Conservation (phyloP, 2,797 vertebrate genomes). For the Muscicapa striata region DNA sequence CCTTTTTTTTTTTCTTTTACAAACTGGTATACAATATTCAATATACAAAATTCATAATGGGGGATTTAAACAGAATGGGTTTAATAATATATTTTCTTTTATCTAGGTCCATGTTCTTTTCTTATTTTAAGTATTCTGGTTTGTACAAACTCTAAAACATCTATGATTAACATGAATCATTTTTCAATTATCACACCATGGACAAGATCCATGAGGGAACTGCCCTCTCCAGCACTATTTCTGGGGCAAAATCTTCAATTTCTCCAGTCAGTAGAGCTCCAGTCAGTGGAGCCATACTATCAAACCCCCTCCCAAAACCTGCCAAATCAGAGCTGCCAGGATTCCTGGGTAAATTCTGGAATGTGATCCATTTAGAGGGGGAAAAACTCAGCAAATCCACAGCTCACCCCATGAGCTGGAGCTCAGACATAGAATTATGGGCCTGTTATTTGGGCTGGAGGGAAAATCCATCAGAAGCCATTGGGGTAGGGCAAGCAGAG, state of each 20-base stretch:
- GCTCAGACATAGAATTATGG: background rate
- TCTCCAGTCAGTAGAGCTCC: background rate
- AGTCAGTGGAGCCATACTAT: background rate
- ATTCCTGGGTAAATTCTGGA: background rate
- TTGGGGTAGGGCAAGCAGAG: accelerated
- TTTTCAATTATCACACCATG: too few species aligned
- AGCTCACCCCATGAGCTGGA: background rate
- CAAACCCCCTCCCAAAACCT: background rate
- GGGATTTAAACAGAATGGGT: too few species aligned
- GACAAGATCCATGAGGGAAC: background rate
- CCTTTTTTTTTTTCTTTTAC: too few species aligned
- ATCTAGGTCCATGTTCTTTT: too few species aligned
- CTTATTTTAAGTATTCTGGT: too few species aligned
- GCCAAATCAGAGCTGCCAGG: background rate
- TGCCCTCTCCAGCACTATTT: background rate
- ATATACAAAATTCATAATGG: too few species aligned
- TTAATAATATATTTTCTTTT: too few species aligned
- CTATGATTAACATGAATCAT: too few species aligned
- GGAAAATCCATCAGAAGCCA: background rate
- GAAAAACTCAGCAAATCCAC: background rate
- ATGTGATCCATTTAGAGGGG: background rate
- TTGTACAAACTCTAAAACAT: too few species aligned
- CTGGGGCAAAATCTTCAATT: background rate
- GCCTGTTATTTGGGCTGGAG: background rate
- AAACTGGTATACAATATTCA: too few species aligned